These are phyloP conservation scores for Lepidochitona cinerea DNA, from an alignment of 2,888 invertebrate species.

Conservation along the genomic window DNA sequence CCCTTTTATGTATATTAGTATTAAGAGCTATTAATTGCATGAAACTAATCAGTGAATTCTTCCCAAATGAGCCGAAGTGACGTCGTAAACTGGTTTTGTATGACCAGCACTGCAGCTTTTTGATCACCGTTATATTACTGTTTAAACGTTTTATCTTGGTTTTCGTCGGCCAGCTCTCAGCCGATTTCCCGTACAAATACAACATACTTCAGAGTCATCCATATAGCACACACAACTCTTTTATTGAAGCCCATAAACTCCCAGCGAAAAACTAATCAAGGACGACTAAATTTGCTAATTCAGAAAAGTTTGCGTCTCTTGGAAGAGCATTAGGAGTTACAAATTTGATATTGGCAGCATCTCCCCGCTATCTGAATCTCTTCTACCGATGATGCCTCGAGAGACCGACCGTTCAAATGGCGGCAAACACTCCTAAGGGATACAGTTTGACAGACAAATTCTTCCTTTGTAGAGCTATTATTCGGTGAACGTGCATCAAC, in stretches of 20 bases:
- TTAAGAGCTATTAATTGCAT: too few species aligned
- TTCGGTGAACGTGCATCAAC: constrained; percentile 1
- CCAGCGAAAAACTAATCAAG: constrained; percentile 3
- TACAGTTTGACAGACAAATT: neutral
- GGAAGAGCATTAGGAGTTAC: neutral
- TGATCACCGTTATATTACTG: too few species aligned
- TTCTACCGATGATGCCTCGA: neutral
- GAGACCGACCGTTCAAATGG: neutral
- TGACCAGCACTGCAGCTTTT: too few species aligned
- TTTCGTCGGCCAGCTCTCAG: too few species aligned
- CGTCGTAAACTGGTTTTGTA: too few species aligned
- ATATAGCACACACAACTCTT: neutral
- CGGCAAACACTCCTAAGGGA: constrained; percentile 2
- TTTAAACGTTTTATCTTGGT: too few species aligned
- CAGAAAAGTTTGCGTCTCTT: neutral
- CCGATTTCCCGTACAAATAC: too few species aligned
- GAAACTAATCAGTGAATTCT: too few species aligned
- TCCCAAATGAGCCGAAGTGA: too few species aligned
- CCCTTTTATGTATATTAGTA: too few species aligned
- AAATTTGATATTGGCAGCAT: constrained; percentile 2
- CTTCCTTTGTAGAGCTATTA: neutral
- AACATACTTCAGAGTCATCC: too few species aligned
- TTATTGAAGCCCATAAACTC: constrained; percentile 1
- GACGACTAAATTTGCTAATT: constrained; percentile 5
- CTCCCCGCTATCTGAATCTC: neutral